Percentiles rank a stretch among this genome's conserved stretches.
Conservation (phyloP, 2,797 vertebrate genomes). For the Hoplostethus atlanticus region DNA sequence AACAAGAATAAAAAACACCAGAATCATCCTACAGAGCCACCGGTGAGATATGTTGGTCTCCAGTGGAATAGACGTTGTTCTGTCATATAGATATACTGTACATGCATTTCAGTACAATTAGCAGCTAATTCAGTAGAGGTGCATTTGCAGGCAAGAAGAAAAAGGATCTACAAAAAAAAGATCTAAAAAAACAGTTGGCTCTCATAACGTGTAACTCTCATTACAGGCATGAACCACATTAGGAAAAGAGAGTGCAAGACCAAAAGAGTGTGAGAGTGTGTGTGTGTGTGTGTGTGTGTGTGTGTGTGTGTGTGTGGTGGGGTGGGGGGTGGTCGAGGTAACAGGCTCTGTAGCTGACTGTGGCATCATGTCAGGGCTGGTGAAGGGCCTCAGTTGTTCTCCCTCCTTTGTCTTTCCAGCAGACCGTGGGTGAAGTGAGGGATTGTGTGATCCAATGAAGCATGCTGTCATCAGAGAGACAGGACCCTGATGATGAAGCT, state of each 20-base stretch:
- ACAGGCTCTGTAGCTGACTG: conserved; percentile 28
- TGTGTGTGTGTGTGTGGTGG: neutral
- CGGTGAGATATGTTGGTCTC: neutral
- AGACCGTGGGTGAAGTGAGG: conserved; percentile 62
- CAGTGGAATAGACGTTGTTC: neutral
- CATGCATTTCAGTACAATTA: neutral
- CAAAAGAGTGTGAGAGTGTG: too few relatives aligned
- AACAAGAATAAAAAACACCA: too few relatives aligned
- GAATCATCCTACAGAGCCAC: neutral
- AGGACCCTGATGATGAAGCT: conserved; percentile 62
- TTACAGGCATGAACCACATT: conserved; percentile 30
- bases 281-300: neutral
- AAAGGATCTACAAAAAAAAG: neutral
- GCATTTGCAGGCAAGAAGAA: neutral
- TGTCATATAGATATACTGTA: neutral
- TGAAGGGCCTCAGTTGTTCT: conserved; percentile 70
- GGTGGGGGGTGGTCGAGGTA: neutral
- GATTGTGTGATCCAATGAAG: conserved; percentile 75
- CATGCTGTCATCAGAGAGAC: conserved; percentile 72
- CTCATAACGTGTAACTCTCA: conserved; percentile 12
- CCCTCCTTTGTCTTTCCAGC: conserved; percentile 62
- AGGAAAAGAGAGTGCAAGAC: too few relatives aligned
- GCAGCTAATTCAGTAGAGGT: neutral
- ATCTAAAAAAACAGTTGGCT: neutral
- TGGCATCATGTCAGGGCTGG: conserved; percentile 58